Evolutionary conservation across 2,888 invertebrate genomes (phyloP).

Genomic region (Protonemura montana): DNA sequence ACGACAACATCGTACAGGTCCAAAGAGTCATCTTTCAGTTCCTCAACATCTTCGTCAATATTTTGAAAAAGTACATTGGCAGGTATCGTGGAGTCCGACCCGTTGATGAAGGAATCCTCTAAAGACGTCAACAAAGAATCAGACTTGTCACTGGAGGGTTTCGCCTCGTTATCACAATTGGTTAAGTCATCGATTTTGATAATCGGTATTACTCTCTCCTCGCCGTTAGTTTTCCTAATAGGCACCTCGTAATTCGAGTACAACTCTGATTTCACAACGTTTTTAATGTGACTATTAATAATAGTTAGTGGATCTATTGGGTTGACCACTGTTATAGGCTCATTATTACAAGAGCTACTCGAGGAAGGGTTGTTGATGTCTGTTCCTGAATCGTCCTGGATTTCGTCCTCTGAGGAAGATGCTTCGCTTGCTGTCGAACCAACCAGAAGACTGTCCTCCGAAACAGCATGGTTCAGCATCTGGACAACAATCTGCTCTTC

Average conservation of each 20-base stretch:
- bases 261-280: not conserved
- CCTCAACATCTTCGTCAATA: not conserved
- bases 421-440: conserved; percentile 54
- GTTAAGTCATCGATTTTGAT: conserved; percentile 3
- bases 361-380: conserved; percentile 47
- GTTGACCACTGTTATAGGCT: conserved; percentile 12
- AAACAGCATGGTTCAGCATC: conserved; percentile 46
- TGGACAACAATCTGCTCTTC: conserved; percentile 44
- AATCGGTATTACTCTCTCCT: not conserved
- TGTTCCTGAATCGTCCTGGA: conserved; percentile 49
- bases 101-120: not conserved
- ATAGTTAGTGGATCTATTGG: not conserved
- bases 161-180: conserved; percentile 18
- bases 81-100: not conserved
- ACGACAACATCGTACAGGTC: conserved; percentile 7
- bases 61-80: conserved; percentile 7
- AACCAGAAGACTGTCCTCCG: conserved; percentile 57
- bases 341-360: conserved; percentile 36
- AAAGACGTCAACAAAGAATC: conserved; percentile 21
- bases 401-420: conserved; percentile 45
- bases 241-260: conserved; percentile 10
- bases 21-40: not conserved
- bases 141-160: not conserved
- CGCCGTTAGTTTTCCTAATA: not conserved
- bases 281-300: not conserved